phyloP scores from a whole-genome alignment of 2,888 invertebrate genomes.

The Agrochola circellaris region DNA sequence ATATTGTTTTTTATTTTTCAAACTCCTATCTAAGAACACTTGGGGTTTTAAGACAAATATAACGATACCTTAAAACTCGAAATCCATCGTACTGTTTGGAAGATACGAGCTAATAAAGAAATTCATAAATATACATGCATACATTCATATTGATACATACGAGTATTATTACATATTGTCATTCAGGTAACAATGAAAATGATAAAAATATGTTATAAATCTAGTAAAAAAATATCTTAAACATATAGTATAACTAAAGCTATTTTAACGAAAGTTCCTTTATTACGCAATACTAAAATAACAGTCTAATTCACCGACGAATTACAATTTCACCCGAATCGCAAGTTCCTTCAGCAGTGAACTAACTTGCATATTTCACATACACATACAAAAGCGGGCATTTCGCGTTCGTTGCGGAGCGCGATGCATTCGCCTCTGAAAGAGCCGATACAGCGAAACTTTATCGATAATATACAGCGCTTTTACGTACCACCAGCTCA shows the following conservation, averaged over 20 bases:
- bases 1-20: no score
- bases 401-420: constrained; percentile 45
- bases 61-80: no score
- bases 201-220: not conserved
- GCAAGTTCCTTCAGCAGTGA: constrained; percentile 24
- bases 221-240: no score
- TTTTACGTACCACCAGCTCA: constrained; percentile 49
- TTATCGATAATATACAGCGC: constrained; percentile 70
- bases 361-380: constrained; percentile 50
- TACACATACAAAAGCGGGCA: constrained; percentile 40
- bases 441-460: constrained; percentile 66
- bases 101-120: no score
- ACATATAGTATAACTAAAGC: not conserved
- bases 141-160: no score
- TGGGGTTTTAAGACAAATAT: no score
- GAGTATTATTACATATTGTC: no score
- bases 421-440: constrained; percentile 55
- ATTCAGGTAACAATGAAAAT: not conserved
- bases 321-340: constrained; percentile 30
- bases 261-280: not conserved
- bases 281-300: constrained; percentile 12
- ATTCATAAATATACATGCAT: no score
- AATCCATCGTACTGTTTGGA: no score
- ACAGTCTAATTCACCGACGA: constrained; percentile 11
- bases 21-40: no score